Evolutionary conservation across 1,140 invertebrate species (phyloP).

Genomic region (Scaptodrosophila lebanonensis): DNA sequence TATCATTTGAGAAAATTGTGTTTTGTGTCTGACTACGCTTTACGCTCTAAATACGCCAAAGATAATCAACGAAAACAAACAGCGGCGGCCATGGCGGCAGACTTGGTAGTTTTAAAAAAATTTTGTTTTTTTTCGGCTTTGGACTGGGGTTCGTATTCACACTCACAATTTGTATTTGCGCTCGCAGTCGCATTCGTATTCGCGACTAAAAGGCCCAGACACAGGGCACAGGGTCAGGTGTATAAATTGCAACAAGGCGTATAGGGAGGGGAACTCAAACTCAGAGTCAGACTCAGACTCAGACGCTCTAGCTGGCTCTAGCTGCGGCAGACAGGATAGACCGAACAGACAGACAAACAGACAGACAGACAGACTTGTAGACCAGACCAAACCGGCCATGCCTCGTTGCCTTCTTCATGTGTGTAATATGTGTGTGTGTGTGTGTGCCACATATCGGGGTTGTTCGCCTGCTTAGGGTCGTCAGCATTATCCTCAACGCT

Average conservation of each 20-base stretch:
- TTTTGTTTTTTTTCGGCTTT: no score
- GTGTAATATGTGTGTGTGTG: no score
- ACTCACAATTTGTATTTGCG: no score
- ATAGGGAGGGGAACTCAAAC: neutral
- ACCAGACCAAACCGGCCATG: neutral
- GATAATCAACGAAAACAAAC: slow-evolving; percentile 76
- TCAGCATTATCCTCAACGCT: no score
- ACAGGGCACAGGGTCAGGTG: slow-evolving; percentile 65
- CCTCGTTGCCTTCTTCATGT: slow-evolving; percentile 1
- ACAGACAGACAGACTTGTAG: slow-evolving; percentile 11
- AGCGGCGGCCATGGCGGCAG: slow-evolving; percentile 21
- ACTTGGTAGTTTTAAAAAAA: no score
- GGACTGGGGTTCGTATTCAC: no score
- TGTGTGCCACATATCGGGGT: no score
- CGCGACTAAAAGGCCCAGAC: no score
- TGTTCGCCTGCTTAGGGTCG: neutral
- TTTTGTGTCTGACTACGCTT: slow-evolving; percentile 73
- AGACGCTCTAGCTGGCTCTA: no score
- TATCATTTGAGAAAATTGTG: slow-evolving; percentile 24
- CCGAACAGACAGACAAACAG: slow-evolving; percentile 18
- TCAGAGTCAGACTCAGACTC: neutral
- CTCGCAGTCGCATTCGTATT: no score
- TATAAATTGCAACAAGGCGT: slow-evolving; percentile 45
- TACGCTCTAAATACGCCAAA: slow-evolving; percentile 77
- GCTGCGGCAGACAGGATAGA: slow-evolving; percentile 31